Conservation (phyloP, 2,888 invertebrate species). For the Noctua comes region DNA sequence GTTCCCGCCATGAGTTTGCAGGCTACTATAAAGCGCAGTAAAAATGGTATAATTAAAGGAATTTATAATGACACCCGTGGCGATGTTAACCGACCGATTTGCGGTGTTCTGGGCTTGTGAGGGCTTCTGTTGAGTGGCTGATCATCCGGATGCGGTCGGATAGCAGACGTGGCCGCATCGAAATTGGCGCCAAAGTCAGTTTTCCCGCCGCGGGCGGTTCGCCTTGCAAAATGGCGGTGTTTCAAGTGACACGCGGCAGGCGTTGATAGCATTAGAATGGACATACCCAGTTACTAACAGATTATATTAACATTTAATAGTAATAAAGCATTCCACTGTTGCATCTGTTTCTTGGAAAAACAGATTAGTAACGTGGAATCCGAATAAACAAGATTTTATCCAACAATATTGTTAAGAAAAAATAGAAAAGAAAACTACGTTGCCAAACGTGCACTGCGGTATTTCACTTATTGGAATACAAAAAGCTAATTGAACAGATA, state of each 20-base stretch:
- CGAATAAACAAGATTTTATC: neutral
- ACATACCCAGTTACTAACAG: constrained; percentile 68
- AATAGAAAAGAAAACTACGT: neutral
- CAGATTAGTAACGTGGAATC: constrained; percentile 2
- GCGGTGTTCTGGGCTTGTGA: constrained; percentile 65
- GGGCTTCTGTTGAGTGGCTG: constrained; percentile 52
- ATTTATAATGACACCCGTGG: constrained; percentile 84
- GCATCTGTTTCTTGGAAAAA: constrained; percentile 33
- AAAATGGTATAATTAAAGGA: constrained; percentile 87
- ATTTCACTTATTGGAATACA: neutral
- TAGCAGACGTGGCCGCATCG: constrained; percentile 79
- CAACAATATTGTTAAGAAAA: constrained; percentile 1
- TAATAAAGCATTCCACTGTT: constrained; percentile 35
- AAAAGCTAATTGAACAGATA: neutral
- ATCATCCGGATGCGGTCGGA: constrained; percentile 74
- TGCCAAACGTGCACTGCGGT: neutral
- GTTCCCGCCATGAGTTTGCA: constrained; percentile 74
- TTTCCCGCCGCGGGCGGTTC: constrained; percentile 88
- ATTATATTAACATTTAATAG: constrained; percentile 41
- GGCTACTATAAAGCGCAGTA: constrained; percentile 81
- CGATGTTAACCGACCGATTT: constrained; percentile 72
- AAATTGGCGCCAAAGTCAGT: constrained; percentile 90
- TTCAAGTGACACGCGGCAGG: constrained; percentile 86
- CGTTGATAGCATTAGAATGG: constrained; percentile 76
- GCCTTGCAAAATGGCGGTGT: constrained; percentile 89